Evolutionary conservation across 1,140 invertebrate genomes (phyloP).

Genomic region (Whitmania pigra): DNA sequence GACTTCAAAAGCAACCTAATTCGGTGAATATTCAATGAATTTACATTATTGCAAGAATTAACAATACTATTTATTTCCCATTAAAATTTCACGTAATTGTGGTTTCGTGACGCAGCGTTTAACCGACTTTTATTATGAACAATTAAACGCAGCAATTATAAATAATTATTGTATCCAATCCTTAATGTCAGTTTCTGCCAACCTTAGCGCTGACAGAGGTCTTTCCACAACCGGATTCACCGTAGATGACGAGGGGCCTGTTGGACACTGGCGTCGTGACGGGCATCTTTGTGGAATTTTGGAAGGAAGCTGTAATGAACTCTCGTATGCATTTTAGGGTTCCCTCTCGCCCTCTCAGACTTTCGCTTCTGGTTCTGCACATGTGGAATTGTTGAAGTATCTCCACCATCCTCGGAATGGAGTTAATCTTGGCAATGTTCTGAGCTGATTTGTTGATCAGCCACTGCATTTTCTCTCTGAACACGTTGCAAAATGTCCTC

Average conservation of each 20-base stretch:
- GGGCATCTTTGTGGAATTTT: constrained; percentile 35
- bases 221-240: constrained; percentile 35
- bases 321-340: constrained; percentile 61
- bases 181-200: neutral
- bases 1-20: neutral
- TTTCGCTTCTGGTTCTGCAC: constrained; percentile 80
- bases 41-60: neutral
- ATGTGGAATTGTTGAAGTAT: constrained; percentile 86
- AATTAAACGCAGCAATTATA: too few species aligned
- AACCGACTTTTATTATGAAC: too few species aligned
- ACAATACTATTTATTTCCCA: too few species aligned
- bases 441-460: constrained; percentile 29
- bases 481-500: constrained; percentile 67
- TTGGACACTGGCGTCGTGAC: constrained; percentile 38
- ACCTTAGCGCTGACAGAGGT: constrained; percentile 35
- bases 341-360: constrained; percentile 78
- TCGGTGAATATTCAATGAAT: neutral
- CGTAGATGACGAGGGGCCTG: constrained; percentile 33
- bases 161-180: neutral
- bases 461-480: constrained; percentile 78
- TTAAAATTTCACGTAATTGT: too few species aligned
- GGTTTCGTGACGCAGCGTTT: too few species aligned
- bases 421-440: constrained; percentile 42
- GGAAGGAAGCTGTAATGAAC: constrained; percentile 49
- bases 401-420: constrained; percentile 48